These are phyloP conservation scores for Cantharis nigra DNA, from an alignment of 2,888 invertebrate genomes.

Conservation along the genomic window DNA sequence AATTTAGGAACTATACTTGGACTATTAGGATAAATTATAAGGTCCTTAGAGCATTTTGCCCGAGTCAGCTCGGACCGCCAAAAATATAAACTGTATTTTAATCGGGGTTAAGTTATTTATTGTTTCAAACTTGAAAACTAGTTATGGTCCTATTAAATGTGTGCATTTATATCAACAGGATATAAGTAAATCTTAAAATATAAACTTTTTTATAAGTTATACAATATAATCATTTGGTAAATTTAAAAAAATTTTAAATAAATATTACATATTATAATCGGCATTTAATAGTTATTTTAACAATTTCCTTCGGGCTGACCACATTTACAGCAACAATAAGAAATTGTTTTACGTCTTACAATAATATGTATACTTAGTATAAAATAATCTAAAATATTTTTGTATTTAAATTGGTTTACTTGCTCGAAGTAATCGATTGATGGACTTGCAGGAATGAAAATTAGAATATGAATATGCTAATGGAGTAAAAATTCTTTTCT, in stretches of 20 bases:
- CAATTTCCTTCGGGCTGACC: not conserved
- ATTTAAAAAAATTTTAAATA: not conserved
- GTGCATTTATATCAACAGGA: not conserved
- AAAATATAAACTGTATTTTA: too few species aligned
- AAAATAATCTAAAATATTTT: not conserved
- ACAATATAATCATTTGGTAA: not conserved
- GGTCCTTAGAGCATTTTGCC: too few species aligned
- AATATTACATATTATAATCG: not conserved
- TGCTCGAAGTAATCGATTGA: not conserved
- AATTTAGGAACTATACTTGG: too few species aligned
- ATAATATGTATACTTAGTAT: too few species aligned
- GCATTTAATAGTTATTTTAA: not conserved
- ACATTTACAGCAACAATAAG: not conserved
- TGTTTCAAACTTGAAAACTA: too few species aligned
- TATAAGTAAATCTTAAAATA: not conserved
- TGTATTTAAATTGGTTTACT: not conserved
- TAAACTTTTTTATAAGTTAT: not conserved
- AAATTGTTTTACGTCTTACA: not conserved
- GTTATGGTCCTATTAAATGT: too few species aligned
- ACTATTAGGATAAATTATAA: too few species aligned
- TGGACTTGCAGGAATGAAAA: not conserved
- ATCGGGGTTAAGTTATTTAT: too few species aligned
- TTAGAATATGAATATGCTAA: not conserved
- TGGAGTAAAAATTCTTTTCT: not conserved
- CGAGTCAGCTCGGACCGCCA: too few species aligned